Base-by-base conservation (phyloP, 2,888 invertebrate genomes). In the Ornithoptera alexandrae region DNA sequence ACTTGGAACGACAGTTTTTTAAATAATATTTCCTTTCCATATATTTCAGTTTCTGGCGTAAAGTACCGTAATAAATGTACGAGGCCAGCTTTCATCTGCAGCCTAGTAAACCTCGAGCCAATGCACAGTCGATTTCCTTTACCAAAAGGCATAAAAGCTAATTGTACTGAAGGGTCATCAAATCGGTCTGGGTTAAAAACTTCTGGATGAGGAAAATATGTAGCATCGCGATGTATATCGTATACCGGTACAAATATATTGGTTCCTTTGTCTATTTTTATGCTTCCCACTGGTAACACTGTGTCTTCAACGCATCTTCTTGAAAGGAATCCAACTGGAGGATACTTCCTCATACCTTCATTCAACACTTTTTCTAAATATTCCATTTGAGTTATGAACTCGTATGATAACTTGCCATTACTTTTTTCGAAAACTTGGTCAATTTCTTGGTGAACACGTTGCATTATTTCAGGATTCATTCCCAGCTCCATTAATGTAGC, bases 51-150 rank as follows among this genome's bases (percentile, higher is more conserved):
- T 22, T 68, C 70, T 5, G 73, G 62, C 8, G 68, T 72, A 22
- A 73, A 78, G 22, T 76, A 39, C 57, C 73, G 68, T 18, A 78
- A 60, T 12, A 77, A 18, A 69, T 76, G 73, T 5, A 76, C 62
- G 58, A 74, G 36, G 10, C 77, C 77, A 59, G 76, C 62, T 58
- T 84, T 78, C 0, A 82, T 73, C 72, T 87, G 87, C 8, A 86
- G 69, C 10, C 75, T 75, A 0, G 85, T 85, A 68, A 81, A 85
- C 71, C 85, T 81, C 72, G 79, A 76, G 72, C 93, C 93, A 4
- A 93, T 85, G 72, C 93, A 93, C 20, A 84, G 78, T 53, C 93
- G 79, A 6, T 85, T 84, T 0, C 93, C 93, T 74, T 81, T 87
- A 0, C 93, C 93, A 73, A 92, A 93, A 0, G 93, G 90, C 75